Percentiles rank a stretch among this genome's conserved stretches.
phyloP scores from a whole-genome alignment of 2,888 invertebrate genomes.

The Spodoptera picta region DNA sequence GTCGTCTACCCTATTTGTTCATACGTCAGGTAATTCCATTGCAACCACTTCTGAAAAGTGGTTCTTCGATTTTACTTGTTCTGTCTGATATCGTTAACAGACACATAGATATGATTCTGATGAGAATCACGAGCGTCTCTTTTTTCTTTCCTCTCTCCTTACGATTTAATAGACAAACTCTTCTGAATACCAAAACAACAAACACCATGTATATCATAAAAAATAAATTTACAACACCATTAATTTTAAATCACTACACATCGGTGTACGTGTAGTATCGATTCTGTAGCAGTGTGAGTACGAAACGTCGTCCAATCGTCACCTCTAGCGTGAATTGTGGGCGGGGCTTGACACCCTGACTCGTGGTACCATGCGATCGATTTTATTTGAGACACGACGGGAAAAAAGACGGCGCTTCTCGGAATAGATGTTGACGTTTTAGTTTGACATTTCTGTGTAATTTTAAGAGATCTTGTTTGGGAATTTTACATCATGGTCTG shows the following conservation, averaged over 20 bases:
- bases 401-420: constrained; percentile 21
- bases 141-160: no score
- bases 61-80: no score
- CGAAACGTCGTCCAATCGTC: constrained; percentile 81
- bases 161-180: neutral
- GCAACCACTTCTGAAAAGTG: no score
- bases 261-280: constrained; percentile 31
- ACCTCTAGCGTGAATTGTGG: constrained; percentile 85
- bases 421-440: no score
- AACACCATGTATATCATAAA: constrained; percentile 32
- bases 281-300: constrained; percentile 40
- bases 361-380: constrained; percentile 72
- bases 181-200: constrained; percentile 12
- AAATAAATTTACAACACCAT: constrained; percentile 44
- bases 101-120: no score
- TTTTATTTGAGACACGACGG: constrained; percentile 59
- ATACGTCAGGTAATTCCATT: no score
- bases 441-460: no score
- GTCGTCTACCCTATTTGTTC: no score
- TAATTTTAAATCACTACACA: constrained; percentile 47
- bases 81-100: no score
- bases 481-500: no score
- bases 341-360: constrained; percentile 80
- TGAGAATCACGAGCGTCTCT: no score
- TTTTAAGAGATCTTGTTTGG: no score